phyloP scores from a whole-genome alignment of 2,888 invertebrate genomes.

The Podabrus alpinus region DNA sequence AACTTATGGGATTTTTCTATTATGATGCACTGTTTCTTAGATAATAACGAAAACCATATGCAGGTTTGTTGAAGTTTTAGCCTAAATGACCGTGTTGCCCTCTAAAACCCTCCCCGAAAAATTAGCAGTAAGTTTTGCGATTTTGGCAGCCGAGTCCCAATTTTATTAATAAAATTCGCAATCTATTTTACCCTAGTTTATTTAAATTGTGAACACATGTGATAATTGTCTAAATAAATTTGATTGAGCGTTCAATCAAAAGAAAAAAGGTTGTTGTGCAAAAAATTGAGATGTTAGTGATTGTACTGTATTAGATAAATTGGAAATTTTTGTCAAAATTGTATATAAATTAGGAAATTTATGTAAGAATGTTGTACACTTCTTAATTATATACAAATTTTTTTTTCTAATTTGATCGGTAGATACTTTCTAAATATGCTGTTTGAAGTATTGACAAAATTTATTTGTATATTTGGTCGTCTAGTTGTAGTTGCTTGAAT shows the following conservation, averaged over 20 bases:
- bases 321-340: not conserved
- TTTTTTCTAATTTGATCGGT: not conserved
- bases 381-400: not conserved
- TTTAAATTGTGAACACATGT: not conserved
- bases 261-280: not conserved
- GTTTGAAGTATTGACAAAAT: not conserved
- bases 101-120: too few species aligned
- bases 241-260: not conserved
- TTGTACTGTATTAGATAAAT: not conserved
- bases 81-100: too few species aligned
- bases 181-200: not conserved
- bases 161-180: not conserved
- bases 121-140: not conserved
- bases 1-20: too few species aligned
- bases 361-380: not conserved
- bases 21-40: too few species aligned
- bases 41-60: too few species aligned
- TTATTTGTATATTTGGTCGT: conserved; percentile 2
- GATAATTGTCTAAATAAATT: not conserved
- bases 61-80: too few species aligned
- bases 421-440: conserved; percentile 4
- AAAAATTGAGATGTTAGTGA: not conserved
- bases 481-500: conserved; percentile 1
- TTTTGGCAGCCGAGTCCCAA: not conserved
- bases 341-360: not conserved